phyloP scores from a whole-genome alignment of 2,113 vertebrate species.

The Corythornis cristatus region DNA sequence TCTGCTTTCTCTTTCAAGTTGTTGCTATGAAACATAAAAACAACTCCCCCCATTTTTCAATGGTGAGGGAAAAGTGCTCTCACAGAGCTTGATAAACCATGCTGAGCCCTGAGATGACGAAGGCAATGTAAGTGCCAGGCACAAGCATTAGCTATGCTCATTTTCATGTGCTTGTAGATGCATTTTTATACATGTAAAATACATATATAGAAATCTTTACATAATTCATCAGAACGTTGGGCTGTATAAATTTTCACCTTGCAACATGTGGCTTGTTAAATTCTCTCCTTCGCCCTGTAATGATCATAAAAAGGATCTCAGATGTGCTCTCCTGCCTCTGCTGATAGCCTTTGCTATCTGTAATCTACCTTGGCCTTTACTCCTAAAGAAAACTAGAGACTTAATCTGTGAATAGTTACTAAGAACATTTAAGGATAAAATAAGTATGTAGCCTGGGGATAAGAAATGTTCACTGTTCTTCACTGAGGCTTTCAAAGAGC shows the following conservation, averaged over 20 bases:
- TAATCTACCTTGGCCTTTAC: neutral
- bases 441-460: conserved; percentile 38
- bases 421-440: conserved; percentile 61
- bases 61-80: neutral
- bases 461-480: conserved; percentile 55
- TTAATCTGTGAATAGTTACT: conserved; percentile 31
- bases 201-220: neutral
- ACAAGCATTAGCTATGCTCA: neutral
- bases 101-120: neutral
- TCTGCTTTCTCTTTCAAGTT: neutral
- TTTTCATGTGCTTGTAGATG: neutral
- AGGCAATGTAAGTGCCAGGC: neutral
- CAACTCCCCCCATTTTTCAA: neutral
- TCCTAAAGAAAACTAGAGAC: neutral
- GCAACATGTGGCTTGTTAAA: neutral
- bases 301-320: neutral
- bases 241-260: conserved; percentile 5
- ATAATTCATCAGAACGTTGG: neutral
- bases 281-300: neutral
- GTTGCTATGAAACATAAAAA: neutral
- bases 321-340: neutral
- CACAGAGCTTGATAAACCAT: neutral
- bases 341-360: neutral
- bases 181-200: neutral
- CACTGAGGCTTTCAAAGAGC: conserved; percentile 44